A percentile compares a stretch with the other conserved stretches of the same genome.
Evolutionary conservation across 2,888 invertebrate genomes (phyloP).

Genomic region (Leucophenga maculata): DNA sequence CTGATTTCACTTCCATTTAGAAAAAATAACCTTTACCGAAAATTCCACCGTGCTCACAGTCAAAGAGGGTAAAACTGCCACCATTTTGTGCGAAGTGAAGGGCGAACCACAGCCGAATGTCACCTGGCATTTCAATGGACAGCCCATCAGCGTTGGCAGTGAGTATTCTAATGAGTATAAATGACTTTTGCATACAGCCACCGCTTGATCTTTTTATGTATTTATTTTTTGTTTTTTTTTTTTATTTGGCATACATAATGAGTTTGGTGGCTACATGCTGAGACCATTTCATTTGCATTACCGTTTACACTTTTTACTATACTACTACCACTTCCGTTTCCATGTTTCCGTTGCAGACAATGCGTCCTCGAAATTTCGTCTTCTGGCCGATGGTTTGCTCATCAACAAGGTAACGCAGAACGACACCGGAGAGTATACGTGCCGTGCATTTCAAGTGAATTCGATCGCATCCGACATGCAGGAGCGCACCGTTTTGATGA

Average conservation of each 20-base stretch:
- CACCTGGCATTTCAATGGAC: slow-evolving; percentile 73
- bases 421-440: slow-evolving; percentile 76
- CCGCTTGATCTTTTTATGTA: slow-evolving; percentile 29
- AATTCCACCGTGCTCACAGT: slow-evolving; percentile 74
- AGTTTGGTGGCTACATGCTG: slow-evolving; percentile 34
- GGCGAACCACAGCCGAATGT: slow-evolving; percentile 73
- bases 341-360: slow-evolving; percentile 49
- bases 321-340: slow-evolving; percentile 1
- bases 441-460: slow-evolving; percentile 75
- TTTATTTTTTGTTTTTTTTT: no score
- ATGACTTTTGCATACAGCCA: neutral
- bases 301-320: neutral
- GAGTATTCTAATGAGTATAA: slow-evolving; percentile 40
- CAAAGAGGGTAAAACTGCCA: slow-evolving; percentile 73
- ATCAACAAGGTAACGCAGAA: slow-evolving; percentile 75
- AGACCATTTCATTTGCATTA: slow-evolving; percentile 27
- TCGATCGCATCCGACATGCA: slow-evolving; percentile 74
- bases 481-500: slow-evolving; percentile 75
- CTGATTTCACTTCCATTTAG: slow-evolving; percentile 61
- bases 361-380: slow-evolving; percentile 70
- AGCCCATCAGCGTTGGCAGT: slow-evolving; percentile 66
- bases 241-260: slow-evolving; percentile 17
- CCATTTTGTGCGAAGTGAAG: slow-evolving; percentile 71
- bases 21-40: slow-evolving; percentile 75
- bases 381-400: slow-evolving; percentile 75